Evolutionary conservation across 2,888 invertebrate species (phyloP).

Genomic region (Hermaeophaga mercurialis): DNA sequence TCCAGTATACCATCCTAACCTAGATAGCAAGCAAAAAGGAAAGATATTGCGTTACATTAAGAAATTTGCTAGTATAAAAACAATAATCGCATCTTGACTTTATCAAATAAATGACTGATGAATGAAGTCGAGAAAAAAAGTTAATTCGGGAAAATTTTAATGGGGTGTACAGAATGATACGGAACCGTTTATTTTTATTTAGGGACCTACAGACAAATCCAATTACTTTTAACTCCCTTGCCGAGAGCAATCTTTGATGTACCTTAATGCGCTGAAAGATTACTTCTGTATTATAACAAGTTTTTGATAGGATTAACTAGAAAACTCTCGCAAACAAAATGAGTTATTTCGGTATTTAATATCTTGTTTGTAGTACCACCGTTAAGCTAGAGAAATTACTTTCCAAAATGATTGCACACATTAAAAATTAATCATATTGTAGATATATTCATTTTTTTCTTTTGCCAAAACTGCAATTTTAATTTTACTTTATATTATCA

Average conservation of each 20-base stretch:
- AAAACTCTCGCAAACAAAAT: slow-evolving; percentile 42
- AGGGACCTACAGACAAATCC: slow-evolving; percentile 20
- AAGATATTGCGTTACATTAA: slow-evolving; percentile 18
- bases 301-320: slow-evolving; percentile 56
- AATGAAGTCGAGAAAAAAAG: slow-evolving; percentile 18
- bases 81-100: slow-evolving; percentile 13
- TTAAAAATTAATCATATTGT: too few species aligned
- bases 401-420: neutral
- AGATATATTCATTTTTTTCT: too few species aligned
- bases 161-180: slow-evolving; percentile 13
- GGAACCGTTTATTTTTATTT: slow-evolving; percentile 21
- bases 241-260: slow-evolving; percentile 51
- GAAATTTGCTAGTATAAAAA: slow-evolving; percentile 13
- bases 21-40: neutral
- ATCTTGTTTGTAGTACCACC: slow-evolving; percentile 17
- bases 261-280: slow-evolving; percentile 53
- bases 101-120: slow-evolving; percentile 19
- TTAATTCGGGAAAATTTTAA: slow-evolving; percentile 21
- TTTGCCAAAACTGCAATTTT: too few species aligned
- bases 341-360: slow-evolving; percentile 45
- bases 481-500: too few species aligned
- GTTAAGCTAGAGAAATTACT: slow-evolving; percentile 20
- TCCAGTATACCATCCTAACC: too few species aligned
- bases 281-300: slow-evolving; percentile 58
- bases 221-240: slow-evolving; percentile 17